A percentile compares a stretch with the other conserved stretches of the same genome.
phyloP scores from a whole-genome alignment of 1,140 invertebrate genomes.

The Thereuonema tuberculata region DNA sequence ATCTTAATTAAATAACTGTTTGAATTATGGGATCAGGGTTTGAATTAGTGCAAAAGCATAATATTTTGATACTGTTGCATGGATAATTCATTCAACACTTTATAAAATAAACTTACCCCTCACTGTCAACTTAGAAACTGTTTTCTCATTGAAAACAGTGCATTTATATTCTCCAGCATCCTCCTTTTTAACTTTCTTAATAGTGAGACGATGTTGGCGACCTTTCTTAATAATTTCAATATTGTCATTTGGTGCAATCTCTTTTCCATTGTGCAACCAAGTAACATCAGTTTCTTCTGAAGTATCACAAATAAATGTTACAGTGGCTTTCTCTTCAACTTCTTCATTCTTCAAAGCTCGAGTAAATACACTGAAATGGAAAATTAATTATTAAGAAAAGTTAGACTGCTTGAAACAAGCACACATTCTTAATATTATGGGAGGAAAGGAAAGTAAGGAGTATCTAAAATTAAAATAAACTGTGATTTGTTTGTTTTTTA shows the following conservation, averaged over 20 bases:
- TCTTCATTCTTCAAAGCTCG: conserved; percentile 49
- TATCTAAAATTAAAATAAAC: not conserved
- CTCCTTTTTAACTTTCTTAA: conserved; percentile 29
- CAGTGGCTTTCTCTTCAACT: conserved; percentile 55
- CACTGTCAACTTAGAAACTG: conserved; percentile 61
- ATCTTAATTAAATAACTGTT: too few relatives aligned
- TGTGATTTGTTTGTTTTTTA: too few relatives aligned
- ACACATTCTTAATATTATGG: not conserved
- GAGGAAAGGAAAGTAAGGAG: not conserved
- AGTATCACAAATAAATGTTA: conserved; percentile 66
- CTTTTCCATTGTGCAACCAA: conserved; percentile 67
- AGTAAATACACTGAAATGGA: conserved; percentile 49
- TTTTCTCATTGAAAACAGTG: conserved; percentile 69
- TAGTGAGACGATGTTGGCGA: conserved; percentile 49
- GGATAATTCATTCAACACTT: too few relatives aligned
- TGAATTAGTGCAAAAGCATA: too few relatives aligned
- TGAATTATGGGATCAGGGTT: too few relatives aligned
- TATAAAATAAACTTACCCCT: too few relatives aligned
- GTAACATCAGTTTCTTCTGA: conserved; percentile 69
- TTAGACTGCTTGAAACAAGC: not conserved
- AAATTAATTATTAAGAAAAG: not conserved
- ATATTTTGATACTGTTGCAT: too few relatives aligned
- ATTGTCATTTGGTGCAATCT: conserved; percentile 73
- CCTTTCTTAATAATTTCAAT: conserved; percentile 72
- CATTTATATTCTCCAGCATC: conserved; percentile 74